Evolutionary conservation across 2,797 vertebrate species (phyloP), one percentile per base, ranked within the genome.

Genomic region (Gymnoscopelus microlampas): DNA sequence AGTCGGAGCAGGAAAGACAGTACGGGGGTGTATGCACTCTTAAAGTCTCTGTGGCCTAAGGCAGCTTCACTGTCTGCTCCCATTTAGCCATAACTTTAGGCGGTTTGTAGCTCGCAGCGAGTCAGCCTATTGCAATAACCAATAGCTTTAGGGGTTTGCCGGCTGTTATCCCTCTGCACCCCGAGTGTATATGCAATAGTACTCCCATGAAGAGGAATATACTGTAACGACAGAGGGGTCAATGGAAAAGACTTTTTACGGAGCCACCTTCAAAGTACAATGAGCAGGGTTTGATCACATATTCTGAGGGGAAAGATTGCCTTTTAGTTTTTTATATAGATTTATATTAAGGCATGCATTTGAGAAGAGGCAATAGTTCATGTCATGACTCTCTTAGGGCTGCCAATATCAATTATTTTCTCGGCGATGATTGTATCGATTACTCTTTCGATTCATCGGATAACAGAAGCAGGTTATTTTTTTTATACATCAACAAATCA

Each of bases 121-220:
- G 82, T 82, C 72, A 87, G 78, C 70, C 76, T 73, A 86, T 89
- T 86, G 78, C 79, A 88, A 88, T 87, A 92, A 92, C 87, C 89
- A 91, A 90, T 88, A 92, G 89, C 93, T 89, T 19, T 78, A 69
- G 77, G 90, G 91, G 85, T 77, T 86, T 65, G 63, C 87, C 79
- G 73, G 80, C 77, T 87, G 87, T 78, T 84, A 73, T 76, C 77
- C 69, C 71, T 19, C 71, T 19, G 19, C 80, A 78, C 74, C 76
- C 78, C 78, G 59, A 68, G 81, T 76, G 75, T 67, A 77, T 44
- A 9, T 39, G 7, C 7, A 8, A 44, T 47, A 66, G 57, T 72
- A 76, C 44, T 74, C 77, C 65, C 56, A 63, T 63, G 53, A 47
- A 51, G 35, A 5, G 35, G 23, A 57, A 63, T 57, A n/a, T n/a